phyloP scores from a whole-genome alignment of 2,797 vertebrate species.

The Pseudocheirus occidentalis region DNA sequence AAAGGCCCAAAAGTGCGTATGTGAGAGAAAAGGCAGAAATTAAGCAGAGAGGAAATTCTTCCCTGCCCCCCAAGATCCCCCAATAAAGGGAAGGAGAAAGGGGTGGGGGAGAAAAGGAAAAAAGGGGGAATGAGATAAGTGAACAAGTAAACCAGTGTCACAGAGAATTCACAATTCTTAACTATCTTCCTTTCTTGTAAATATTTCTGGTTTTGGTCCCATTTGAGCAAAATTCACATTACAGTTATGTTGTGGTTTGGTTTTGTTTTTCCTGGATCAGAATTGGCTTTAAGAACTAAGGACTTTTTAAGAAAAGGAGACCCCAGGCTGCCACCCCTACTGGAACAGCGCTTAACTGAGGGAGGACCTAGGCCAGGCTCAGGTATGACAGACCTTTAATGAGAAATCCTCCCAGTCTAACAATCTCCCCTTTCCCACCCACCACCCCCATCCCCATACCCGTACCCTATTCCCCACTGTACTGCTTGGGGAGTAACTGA shows the following conservation, averaged over 20 bases:
- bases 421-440: constrained; percentile 10
- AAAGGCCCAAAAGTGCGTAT: constrained; percentile 86
- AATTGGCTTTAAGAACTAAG: constrained; percentile 49
- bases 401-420: background rate
- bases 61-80: constrained; percentile 23
- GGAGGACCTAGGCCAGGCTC: background rate
- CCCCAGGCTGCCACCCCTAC: background rate
- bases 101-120: constrained; percentile 10
- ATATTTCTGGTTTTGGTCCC: constrained; percentile 80
- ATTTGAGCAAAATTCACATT: constrained; percentile 82
- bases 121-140: background rate
- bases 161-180: constrained; percentile 62
- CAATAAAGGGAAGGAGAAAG: constrained; percentile 27
- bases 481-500: background rate
- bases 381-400: constrained; percentile 46
- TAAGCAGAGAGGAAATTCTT: constrained; percentile 80
- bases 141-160: constrained; percentile 75
- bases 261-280: constrained; percentile 1
- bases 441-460: constrained; percentile 25
- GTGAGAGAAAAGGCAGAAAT: constrained; percentile 84
- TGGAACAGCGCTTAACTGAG: constrained; percentile 53
- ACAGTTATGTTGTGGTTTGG: constrained; percentile 19
- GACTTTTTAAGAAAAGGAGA: background rate
- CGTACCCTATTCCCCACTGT: background rate
- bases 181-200: constrained; percentile 49